Evolutionary conservation across 2,797 vertebrate species (phyloP), one percentile per base, ranked within the genome.

Genomic region (Menidia menidia): DNA sequence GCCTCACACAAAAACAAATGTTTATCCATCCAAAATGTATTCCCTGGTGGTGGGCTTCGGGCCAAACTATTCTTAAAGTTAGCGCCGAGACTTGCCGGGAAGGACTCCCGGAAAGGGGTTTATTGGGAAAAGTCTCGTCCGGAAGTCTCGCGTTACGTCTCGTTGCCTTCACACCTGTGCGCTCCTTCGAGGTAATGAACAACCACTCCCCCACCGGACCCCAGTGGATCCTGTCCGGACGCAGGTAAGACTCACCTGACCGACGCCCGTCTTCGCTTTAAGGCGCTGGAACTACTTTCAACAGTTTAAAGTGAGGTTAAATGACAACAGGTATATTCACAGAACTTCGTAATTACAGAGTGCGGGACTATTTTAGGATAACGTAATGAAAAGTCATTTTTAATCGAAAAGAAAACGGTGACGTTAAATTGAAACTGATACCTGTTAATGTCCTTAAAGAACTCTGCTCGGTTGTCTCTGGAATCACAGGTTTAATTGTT

Each of bases 221-320:
- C 50, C 54, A 64, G 76, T 25, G 73, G 81, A 77, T 55, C 73
- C 6, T 42, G 52, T 44, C 25, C 68, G 16, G 68, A 44, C 77
- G 15, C 80, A 89, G 90, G 91, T 92, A 83, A 79, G 76, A 33
- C 18, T 67, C 47, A 78, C 73, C 73, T 64, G 67, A 2, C 10
- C 50, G 5, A 25, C 8, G n/a, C 16, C 48, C 10, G 14, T 9
- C 16, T 13, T 6, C 8, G 13, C 8, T 50, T 1, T 0, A 15
- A 0, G 19, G 2, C 15, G 11, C 35, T 7, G 35, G 18, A 64
- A 59, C 1, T 52, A 32, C 44, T 57, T 44, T 14, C 0, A 48
- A 25, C 7, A 32, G 10, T 51, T n/a, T 41, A 30, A 61, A 60
- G 14, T 44, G 53, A 18, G 10, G 35, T 39, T 39, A 7, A 51